phyloP scores from a whole-genome alignment of 2,113 vertebrate species.

The Aegithalos caudatus region DNA sequence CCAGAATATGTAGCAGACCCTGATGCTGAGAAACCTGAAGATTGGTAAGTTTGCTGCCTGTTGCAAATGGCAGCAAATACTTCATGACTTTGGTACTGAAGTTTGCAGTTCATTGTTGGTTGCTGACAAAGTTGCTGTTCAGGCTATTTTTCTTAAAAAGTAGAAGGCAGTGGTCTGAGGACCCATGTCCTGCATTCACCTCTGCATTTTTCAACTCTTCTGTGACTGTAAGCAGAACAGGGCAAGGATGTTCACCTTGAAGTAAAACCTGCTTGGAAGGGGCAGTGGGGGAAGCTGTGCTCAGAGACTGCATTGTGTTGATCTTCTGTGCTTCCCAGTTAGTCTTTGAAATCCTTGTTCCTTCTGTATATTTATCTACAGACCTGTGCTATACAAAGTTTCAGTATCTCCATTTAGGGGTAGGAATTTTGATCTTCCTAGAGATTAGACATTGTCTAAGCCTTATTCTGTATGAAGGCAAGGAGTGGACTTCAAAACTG shows the following conservation, averaged over 20 bases:
- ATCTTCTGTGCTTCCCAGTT: not conserved
- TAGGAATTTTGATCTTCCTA: not conserved
- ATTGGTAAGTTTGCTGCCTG: conserved; percentile 78
- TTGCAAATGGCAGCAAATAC: not conserved
- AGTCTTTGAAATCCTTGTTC: not conserved
- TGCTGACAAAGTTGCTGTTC: accelerated
- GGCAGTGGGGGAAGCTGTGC: not conserved
- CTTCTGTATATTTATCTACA: not conserved
- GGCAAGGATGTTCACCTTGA: not conserved
- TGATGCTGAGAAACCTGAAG: conserved; percentile 92
- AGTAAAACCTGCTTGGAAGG: not conserved
- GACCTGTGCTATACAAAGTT: not conserved
- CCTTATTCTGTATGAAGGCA: not conserved
- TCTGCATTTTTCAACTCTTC: not conserved
- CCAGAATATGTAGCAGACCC: conserved; percentile 92
- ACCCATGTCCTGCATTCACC: not conserved
- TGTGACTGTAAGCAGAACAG: not conserved
- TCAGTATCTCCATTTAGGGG: not conserved
- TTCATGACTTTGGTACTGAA: not conserved
- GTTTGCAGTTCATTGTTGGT: not conserved
- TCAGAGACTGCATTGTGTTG: not conserved
- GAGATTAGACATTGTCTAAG: not conserved
- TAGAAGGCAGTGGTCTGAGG: not conserved
- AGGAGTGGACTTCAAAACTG: not conserved
- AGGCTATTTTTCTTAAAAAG: not conserved